Evolutionary conservation across 2,888 invertebrate species (phyloP).

Genomic region (Dolichopus griseipennis): DNA sequence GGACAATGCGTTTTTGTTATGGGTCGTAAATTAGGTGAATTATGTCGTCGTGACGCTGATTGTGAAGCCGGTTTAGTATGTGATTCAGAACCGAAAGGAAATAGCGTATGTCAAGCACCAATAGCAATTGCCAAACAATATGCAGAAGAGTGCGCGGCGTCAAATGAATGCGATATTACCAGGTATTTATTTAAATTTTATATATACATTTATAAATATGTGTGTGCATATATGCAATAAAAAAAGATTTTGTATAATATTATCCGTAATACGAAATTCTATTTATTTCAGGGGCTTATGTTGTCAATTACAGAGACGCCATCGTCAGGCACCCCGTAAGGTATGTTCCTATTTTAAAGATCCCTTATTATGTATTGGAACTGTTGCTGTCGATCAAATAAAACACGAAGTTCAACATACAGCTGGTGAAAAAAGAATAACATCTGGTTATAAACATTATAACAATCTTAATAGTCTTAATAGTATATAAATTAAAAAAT

Average conservation of each 20-base stretch:
- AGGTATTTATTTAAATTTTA: conserved; percentile 31
- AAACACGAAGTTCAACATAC: conserved; percentile 62
- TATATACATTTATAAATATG: no score
- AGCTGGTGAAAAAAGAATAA: conserved; percentile 71
- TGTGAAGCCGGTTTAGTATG: conserved; percentile 77
- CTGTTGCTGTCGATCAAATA: conserved; percentile 59
- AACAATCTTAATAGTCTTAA: conserved; percentile 1
- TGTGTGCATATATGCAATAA: no score
- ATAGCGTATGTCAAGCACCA: conserved; percentile 70
- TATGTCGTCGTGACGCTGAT: conserved; percentile 73
- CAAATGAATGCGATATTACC: conserved; percentile 76
- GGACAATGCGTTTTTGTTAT: conserved; percentile 60
- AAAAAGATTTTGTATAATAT: no score
- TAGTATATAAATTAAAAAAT: not conserved
- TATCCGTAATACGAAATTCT: no score
- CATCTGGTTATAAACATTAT: conserved; percentile 47
- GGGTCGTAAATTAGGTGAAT: conserved; percentile 70
- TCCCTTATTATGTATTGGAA: conserved; percentile 77
- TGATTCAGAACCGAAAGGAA: conserved; percentile 48
- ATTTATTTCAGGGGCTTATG: conserved; percentile 59
- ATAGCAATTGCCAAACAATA: conserved; percentile 70
- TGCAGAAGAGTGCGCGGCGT: conserved; percentile 73
- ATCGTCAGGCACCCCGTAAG: conserved; percentile 76
- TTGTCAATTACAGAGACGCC: conserved; percentile 77
- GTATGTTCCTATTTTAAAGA: conserved; percentile 90